Percentiles rank a stretch among this genome's conserved stretches.
phyloP scores from a whole-genome alignment of 2,113 vertebrate genomes.

The Drymodes brunneopygia region DNA sequence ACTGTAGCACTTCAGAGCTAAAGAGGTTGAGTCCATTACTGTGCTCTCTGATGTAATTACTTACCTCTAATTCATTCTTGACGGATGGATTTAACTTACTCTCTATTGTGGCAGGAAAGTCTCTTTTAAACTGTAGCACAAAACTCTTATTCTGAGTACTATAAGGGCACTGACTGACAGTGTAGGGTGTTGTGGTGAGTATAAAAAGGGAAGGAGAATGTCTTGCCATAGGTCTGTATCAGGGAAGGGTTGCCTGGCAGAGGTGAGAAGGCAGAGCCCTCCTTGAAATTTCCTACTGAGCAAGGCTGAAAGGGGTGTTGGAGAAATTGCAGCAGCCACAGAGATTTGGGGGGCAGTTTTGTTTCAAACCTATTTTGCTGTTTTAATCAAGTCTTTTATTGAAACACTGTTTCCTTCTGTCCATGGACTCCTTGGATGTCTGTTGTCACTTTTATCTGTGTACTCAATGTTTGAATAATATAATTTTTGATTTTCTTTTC shows the following conservation, averaged over 20 bases:
- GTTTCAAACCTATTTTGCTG: not conserved
- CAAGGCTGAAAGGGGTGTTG: not conserved
- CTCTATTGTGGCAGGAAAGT: not conserved
- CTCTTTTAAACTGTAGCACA: not conserved
- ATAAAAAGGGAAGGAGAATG: not conserved
- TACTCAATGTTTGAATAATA: not conserved
- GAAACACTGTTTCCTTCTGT: not conserved
- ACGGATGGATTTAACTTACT: not conserved
- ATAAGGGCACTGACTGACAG: accelerated
- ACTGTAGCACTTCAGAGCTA: not conserved
- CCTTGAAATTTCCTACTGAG: not conserved
- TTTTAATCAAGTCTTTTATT: not conserved
- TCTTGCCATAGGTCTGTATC: not conserved
- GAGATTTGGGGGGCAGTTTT: not conserved
- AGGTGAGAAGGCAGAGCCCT: not conserved
- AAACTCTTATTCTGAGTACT: not conserved
- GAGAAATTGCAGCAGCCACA: not conserved
- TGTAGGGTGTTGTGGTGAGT: not conserved
- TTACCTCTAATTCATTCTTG: not conserved
- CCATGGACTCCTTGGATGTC: not conserved
- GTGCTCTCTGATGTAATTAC: not conserved
- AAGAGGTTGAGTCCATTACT: constrained; percentile 1
- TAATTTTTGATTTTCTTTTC: not conserved
- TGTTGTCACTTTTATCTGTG: not conserved
- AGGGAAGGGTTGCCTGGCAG: not conserved